Conservation (phyloP, 2,113 vertebrate species). For the Pycnonotus jocosus region DNA sequence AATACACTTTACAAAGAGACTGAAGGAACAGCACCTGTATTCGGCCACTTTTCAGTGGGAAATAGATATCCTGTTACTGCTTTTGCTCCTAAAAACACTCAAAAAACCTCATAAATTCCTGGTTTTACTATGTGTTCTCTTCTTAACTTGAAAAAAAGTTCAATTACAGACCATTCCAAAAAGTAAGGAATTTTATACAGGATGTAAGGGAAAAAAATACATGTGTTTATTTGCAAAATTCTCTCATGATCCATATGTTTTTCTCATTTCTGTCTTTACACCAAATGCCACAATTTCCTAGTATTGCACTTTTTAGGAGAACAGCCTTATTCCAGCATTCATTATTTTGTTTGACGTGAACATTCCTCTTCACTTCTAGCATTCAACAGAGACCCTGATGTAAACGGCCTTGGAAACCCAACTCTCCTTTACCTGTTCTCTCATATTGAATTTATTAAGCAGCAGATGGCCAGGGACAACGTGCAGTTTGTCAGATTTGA, state of each 20-base stretch:
- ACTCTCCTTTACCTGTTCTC: conserved; percentile 67
- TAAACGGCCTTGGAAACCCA: conserved; percentile 50
- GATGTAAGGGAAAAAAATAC: neutral
- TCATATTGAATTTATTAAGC: conserved; percentile 86
- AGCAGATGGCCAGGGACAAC: conserved; percentile 84
- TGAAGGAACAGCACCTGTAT: neutral
- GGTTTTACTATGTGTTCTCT: neutral
- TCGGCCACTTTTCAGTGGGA: neutral
- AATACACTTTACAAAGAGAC: neutral
- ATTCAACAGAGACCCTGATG: conserved; percentile 45
- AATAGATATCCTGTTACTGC: neutral
- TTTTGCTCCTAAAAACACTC: neutral
- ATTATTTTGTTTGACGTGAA: neutral
- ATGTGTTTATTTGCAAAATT: neutral
- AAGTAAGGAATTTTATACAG: neutral
- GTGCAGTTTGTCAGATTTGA: conserved; percentile 90
- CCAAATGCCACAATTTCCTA: neutral
- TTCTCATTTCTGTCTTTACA: neutral
- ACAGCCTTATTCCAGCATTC: neutral
- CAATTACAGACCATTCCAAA: neutral
- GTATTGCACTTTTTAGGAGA: neutral
- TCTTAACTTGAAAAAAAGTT: neutral
- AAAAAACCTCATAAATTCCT: neutral
- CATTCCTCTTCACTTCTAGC: conserved; percentile 65
- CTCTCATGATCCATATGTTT: neutral